Evolutionary conservation across 1,140 invertebrate genomes (phyloP), one percentile per base, ranked within the genome.

Genomic region (Sycophila sp.): DNA sequence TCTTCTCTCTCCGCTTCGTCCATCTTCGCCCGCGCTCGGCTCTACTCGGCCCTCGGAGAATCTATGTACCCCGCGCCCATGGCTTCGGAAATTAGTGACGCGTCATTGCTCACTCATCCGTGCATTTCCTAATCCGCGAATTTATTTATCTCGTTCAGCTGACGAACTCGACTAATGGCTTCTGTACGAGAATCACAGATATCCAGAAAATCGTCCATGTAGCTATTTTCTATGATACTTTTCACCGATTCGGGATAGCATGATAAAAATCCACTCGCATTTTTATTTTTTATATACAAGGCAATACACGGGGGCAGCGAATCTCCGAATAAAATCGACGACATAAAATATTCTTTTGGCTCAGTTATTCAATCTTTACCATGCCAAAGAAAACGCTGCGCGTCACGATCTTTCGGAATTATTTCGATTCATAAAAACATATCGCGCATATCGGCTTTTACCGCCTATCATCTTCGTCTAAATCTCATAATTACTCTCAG

Each of bases 401-500:
- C n/a, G n/a, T n/a, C n/a, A n/a, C 69, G 69, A 69, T 82, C 80
- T 58, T 74, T 71, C 45, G 76, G 64, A 1, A 71, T 67, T 15
- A 83, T 75, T 58, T 76, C 74, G 22, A 79, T 13, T 58, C 67
- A 76, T 0, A 81, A 53, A 32, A 85, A 85, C 82, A 84, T 86
- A n/a, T 84, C 82, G 38, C 63, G 47, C 0, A 83, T 82, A 38
- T 83, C 83, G 11, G 71, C 80, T 4, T 10, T 73, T 2, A 84
- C 53, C 0, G 79, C 78, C 1, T 81, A 49, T 2, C 8, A 2
- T 10, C 60, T 49, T 62, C 76, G 55, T 6, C 81, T 42, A 47
- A 83, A 83, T 7, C 76, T 59, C n/a, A 82, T 73, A 7, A 83
- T 19, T 10, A 81, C 77, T 1, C 73, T 78, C 22, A 73, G 19